Evolutionary conservation across 2,113 vertebrate genomes (phyloP).

Genomic region (Lota lota): DNA sequence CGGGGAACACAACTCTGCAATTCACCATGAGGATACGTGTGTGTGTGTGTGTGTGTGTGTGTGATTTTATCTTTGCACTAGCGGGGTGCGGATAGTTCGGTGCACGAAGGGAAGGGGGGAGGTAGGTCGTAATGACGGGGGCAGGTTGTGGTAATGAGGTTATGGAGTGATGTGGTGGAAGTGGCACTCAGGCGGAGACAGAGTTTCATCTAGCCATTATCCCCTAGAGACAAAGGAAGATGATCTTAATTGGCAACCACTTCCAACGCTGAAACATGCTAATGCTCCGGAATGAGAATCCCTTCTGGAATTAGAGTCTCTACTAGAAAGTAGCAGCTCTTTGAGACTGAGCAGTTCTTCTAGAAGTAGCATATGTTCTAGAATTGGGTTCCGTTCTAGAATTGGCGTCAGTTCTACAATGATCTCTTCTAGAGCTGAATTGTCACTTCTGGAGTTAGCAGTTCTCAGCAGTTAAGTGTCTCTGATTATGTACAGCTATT

Average conservation of each 20-base stretch:
- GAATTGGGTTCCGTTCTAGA: too few relatives aligned
- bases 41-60: not conserved
- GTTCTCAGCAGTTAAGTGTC: too few relatives aligned
- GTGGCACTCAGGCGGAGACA: too few relatives aligned
- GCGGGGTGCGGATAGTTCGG: constrained; percentile 24
- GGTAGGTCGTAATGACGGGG: not conserved
- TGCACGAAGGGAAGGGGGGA: constrained; percentile 3
- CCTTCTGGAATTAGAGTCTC: not conserved
- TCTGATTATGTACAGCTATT: too few relatives aligned
- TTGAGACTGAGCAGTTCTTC: too few relatives aligned
- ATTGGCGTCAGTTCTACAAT: too few relatives aligned
- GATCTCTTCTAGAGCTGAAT: too few relatives aligned
- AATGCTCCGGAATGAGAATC: not conserved
- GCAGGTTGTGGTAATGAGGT: constrained; percentile 28
- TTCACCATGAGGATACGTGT: not conserved
- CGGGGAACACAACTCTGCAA: constrained; percentile 21
- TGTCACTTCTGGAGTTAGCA: too few relatives aligned
- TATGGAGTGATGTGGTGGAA: constrained; percentile 15
- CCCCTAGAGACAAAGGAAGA: not conserved
- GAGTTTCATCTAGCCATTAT: not conserved
- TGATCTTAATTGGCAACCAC: too few relatives aligned
- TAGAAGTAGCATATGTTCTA: too few relatives aligned
- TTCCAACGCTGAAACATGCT: too few relatives aligned
- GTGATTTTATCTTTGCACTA: constrained; percentile 17
- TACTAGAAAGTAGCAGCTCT: too few relatives aligned